Evolutionary conservation across 2,888 invertebrate species (phyloP), one percentile per base, ranked within the genome.

Genomic region (Endomychus coccineus): DNA sequence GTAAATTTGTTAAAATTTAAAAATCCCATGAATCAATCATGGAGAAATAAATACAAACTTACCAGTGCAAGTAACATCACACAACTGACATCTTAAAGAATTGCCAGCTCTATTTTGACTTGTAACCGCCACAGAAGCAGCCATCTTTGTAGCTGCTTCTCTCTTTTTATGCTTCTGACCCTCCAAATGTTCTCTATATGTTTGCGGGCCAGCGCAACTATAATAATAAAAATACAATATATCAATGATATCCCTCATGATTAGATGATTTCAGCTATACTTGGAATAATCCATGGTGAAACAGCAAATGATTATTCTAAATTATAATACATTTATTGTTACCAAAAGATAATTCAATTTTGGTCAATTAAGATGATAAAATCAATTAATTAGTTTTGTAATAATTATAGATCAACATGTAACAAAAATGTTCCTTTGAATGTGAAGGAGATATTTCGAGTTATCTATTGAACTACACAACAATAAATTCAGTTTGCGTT

Each of bases 101-200:
- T 75, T 78, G 32, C 79, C 75, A 15, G 77, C 72, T 30, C 77
- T 70, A 52, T 80, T 71, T 54, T 75, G 66, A 51, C 75, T 72
- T 46, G 77, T 76, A 54, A 75, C 69, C 52, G 79, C 68, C 44
- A 79, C 72, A 59, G 73, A 73, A 9, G 74, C 74, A 15, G 78
- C 78, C 61, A 80, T 76, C 62, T 88, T 88, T 15, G 81, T 71
- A 7, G 85, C 81, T 1, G 84, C 89, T 65, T 96, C 97, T 65
- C 96, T 91, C 74, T 96, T 97, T 75, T 97, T 97, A 70, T 98
- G 98, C 67, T 94, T 92, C 68, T 96, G 95, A 0, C 98, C 98
- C 62, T 96, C 96, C 59, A 98, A 73, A 73, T 98, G 98, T 66
- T 97, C 98, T 47, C 87, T 77, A 64, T 90, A 92, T 0, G 91